phyloP scores from a whole-genome alignment of 1,140 invertebrate genomes.

The Drosophila pruinosa region DNA sequence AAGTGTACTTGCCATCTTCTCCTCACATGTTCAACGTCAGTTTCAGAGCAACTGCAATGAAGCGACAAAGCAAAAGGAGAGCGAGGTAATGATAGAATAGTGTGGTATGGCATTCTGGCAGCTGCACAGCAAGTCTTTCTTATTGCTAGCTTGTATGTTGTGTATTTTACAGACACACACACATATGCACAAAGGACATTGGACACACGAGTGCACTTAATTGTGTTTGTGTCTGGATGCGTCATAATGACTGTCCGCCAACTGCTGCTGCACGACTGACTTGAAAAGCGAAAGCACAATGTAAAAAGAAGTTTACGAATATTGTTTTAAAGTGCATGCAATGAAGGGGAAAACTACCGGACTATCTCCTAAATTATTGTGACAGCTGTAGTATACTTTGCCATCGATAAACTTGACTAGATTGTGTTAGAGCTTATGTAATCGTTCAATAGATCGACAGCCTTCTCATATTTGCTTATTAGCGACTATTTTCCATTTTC shows the following conservation, averaged over 20 bases:
- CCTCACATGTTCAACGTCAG: neutral
- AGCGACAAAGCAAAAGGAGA: neutral
- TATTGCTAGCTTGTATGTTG: constrained; percentile 15
- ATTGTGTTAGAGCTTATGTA: neutral
- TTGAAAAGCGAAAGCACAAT: constrained; percentile 24
- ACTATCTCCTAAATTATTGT: neutral
- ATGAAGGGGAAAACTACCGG: neutral
- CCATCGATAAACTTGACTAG: neutral
- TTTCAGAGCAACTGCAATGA: constrained; percentile 27
- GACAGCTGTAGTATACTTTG: neutral
- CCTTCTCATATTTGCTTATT: neutral
- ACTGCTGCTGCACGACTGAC: constrained; percentile 4
- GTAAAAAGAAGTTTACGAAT: constrained; percentile 6
- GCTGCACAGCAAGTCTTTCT: constrained; percentile 42
- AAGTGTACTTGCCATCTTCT: constrained; percentile 6
- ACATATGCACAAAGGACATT: constrained; percentile 25
- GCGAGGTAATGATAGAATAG: constrained; percentile 28
- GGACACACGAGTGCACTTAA: constrained; percentile 53
- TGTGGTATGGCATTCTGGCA: constrained; percentile 40
- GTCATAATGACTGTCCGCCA: constrained; percentile 27
- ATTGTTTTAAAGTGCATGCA: constrained; percentile 8
- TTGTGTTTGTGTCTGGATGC: constrained; percentile 57
- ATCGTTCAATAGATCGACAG: neutral
- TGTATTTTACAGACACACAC: constrained; percentile 1
- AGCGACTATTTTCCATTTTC: neutral